Base-by-base conservation (phyloP, 2,888 invertebrate genomes). In the Palloptera scutellata region DNA sequence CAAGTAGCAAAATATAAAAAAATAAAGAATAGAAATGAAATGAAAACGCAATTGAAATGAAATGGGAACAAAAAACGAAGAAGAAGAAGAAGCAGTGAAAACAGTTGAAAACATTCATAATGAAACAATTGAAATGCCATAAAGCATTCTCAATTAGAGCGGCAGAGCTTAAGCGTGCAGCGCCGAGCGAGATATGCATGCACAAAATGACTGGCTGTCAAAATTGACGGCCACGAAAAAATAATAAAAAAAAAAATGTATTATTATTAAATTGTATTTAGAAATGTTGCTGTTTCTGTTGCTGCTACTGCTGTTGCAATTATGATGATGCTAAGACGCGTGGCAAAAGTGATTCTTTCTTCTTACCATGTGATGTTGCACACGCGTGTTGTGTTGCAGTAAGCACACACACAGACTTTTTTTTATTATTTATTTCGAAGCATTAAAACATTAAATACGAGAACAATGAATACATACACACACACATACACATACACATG, bases 41-140 rank as follows among this genome's bases (percentile, higher is more conserved):
- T 76, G 76, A 76, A 74, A 79, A 76, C 77, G 75, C 72, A 69
- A 73, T 68, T 68, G 72, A 77, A 78, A 75, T 77, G 78, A 77
- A 79, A 76, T 78, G 78, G 77, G 13, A 45, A 55, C 20, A 48
- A 61, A 41, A 54, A 45, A 67, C 59, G 15, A 58, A 13, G 42
- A 13, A 43, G 59, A 63, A 15, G 20, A 51, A 64, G 12, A 52
- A 19, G 52, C 20, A 43, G 8, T 45, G 43, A n/a, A 63, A 43
- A 63, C 17, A 30, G 30, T 30, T 30, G 30, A 43, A 61, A 61
- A 30, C 30, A 30, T 1, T 13, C 43, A 11, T 66, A 69, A 67
- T 62, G 78, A 78, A 79, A 80, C 80, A 80, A 80, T 81, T 80
- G 78, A 79, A 79, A 78, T 75, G 66, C 78, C 78, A 79, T 78